phyloP scores from a whole-genome alignment of 2,888 invertebrate species.

The Clunio marinus region DNA sequence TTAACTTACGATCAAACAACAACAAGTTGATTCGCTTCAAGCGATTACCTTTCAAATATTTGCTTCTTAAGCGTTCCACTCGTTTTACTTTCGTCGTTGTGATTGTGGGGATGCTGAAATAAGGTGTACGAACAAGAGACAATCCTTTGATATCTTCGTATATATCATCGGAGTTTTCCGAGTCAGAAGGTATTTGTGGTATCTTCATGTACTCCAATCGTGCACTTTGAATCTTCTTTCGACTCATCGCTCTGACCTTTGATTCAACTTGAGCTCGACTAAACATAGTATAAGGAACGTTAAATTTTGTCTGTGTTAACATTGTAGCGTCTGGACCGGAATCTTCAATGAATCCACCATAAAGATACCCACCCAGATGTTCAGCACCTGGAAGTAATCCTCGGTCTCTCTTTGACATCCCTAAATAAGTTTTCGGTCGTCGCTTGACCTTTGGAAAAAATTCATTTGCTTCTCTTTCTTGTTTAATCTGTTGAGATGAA shows the following conservation, averaged over 20 bases:
- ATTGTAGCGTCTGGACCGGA: background rate
- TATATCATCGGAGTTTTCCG: constrained; percentile 39
- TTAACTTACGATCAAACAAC: constrained; percentile 36
- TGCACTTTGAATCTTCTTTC: constrained; percentile 24
- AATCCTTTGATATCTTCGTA: constrained; percentile 40
- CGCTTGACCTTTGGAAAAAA: constrained; percentile 29
- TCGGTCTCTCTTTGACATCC: background rate
- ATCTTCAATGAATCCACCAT: constrained; percentile 36
- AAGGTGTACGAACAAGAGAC: constrained; percentile 40
- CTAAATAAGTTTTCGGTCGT: background rate
- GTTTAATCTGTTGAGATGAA: constrained; percentile 22
- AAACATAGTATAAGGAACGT: constrained; percentile 40
- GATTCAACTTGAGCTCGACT: constrained; percentile 37
- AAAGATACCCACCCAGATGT: constrained; percentile 38
- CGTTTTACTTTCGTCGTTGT: constrained; percentile 28
- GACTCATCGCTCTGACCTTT: constrained; percentile 7
- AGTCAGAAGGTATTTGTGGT: constrained; percentile 40
- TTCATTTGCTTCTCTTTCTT: constrained; percentile 30
- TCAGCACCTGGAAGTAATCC: background rate
- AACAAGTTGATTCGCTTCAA: constrained; percentile 40
- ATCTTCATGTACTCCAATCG: constrained; percentile 40
- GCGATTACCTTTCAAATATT: constrained; percentile 37
- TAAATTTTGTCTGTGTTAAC: constrained; percentile 36
- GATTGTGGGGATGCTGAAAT: constrained; percentile 40
- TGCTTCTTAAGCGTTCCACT: constrained; percentile 39